Evolutionary conservation across 2,113 vertebrate species (phyloP).

Genomic region (Clarias magur): DNA sequence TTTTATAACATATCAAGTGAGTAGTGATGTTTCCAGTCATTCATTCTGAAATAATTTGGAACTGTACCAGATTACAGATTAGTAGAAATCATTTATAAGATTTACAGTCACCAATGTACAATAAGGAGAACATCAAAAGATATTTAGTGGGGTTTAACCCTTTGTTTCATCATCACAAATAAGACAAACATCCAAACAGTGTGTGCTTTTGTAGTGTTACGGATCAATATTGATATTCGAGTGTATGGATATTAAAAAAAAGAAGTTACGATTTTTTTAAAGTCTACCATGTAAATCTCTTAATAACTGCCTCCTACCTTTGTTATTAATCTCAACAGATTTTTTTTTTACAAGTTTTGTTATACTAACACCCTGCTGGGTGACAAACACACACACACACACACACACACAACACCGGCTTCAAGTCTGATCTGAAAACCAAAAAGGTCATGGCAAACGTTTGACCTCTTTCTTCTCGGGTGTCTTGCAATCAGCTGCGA

Average conservation of each 20-base stretch:
- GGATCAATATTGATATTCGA: too few species aligned
- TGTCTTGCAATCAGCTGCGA: neutral
- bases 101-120: neutral
- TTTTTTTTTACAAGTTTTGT: neutral
- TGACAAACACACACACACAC: neutral
- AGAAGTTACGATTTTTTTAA: too few species aligned
- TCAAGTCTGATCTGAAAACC: neutral
- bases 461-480: neutral
- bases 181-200: neutral
- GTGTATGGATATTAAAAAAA: too few species aligned
- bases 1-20: neutral
- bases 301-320: neutral
- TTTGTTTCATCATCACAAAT: neutral
- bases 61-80: neutral
- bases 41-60: neutral
- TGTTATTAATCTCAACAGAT: neutral
- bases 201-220: too few species aligned
- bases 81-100: neutral
- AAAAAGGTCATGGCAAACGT: neutral
- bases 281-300: neutral
- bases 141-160: too few species aligned
- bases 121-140: neutral
- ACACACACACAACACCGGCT: neutral
- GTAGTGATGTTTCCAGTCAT: neutral
- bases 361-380: too few species aligned